Evolutionary conservation across 2,888 invertebrate species (phyloP), one percentile per base, ranked within the genome.

Genomic region (Mythimna vitellina): DNA sequence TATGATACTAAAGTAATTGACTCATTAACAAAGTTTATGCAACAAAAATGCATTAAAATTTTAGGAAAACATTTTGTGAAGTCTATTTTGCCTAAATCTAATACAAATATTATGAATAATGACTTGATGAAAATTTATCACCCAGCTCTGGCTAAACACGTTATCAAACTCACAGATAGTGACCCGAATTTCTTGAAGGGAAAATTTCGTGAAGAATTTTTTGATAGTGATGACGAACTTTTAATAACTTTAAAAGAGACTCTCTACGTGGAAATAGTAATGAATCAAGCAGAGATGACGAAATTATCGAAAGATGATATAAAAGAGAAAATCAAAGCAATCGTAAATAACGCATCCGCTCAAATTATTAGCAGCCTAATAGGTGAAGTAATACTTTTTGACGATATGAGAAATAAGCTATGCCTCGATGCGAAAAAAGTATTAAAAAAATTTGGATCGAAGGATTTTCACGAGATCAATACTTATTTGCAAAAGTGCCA

Each of bases 121-220:
- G 82, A 88, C 25, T 73, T 90, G 38, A 83, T 91, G 25, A 84
- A 86, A 78, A 79, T 81, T 35, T 90, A 89, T 64, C 91, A 90
- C 61, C 87, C 88, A 29, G 86, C 89, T 20, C 68, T 91, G 63
- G 85, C 84, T 12, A 80, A 81, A 65, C 65, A 88, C 65, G 89
- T 91, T 8, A 73, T 91, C 20, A 57, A 83, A 42, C 65, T 85
- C 22, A 62, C 61, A 54, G 58, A n/a, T 25, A 20, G 42, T 25
- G 62, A 73, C n/a, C 9, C 58, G 51, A 71, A 67, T 49, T 75
- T 68, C 10, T 35, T 65, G n/a, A 57, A 71, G 7, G 87, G 84
- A 10, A 82, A 70, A 73, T 90, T 91, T 76, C 83, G 83, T 6
- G 61, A 76, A 4, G 82, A 83, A 0, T 90, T 91, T 78, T 90